Conservation (phyloP, 2,888 invertebrate species). For the Hermaeophaga mercurialis region DNA sequence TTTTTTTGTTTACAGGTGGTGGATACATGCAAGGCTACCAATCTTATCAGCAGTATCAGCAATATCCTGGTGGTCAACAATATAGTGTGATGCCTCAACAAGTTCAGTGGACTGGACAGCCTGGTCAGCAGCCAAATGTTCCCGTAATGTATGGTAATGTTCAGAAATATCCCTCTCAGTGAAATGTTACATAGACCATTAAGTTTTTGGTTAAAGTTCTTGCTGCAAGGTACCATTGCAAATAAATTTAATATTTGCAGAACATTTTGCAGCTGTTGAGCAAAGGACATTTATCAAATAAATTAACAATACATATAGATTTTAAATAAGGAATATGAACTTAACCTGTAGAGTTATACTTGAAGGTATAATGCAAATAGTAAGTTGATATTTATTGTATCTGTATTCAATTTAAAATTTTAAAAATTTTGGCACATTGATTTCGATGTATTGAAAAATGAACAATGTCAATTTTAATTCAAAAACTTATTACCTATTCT, state of each 20-base stretch:
- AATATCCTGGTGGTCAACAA: conserved; percentile 58
- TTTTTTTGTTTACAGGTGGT: conserved; percentile 61
- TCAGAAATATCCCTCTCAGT: conserved; percentile 88
- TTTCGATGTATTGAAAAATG: too few relatives aligned
- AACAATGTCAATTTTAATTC: too few relatives aligned
- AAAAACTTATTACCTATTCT: too few relatives aligned
- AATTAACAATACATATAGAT: conserved; percentile 31
- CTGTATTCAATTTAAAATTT: not conserved
- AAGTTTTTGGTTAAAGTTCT: conserved; percentile 14
- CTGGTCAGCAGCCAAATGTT: conserved; percentile 61
- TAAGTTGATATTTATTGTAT: not conserved
- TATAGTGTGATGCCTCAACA: conserved; percentile 58
- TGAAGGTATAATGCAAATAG: not conserved
- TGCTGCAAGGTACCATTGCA: conserved; percentile 19
- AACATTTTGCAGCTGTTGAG: conserved; percentile 25
- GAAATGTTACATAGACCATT: conserved; percentile 54
- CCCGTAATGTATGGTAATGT: conserved; percentile 74
- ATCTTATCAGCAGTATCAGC: conserved; percentile 60
- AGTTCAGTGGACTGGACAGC: conserved; percentile 54
- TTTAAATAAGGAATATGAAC: conserved; percentile 26
- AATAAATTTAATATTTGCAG: conserved; percentile 22
- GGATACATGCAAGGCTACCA: conserved; percentile 63
- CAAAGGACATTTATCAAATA: conserved; percentile 38
- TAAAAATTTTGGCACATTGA: too few relatives aligned
- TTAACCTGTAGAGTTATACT: conserved; percentile 6